Evolutionary conservation across 2,113 vertebrate genomes (phyloP).

Genomic region (Entelurus aequoreus): DNA sequence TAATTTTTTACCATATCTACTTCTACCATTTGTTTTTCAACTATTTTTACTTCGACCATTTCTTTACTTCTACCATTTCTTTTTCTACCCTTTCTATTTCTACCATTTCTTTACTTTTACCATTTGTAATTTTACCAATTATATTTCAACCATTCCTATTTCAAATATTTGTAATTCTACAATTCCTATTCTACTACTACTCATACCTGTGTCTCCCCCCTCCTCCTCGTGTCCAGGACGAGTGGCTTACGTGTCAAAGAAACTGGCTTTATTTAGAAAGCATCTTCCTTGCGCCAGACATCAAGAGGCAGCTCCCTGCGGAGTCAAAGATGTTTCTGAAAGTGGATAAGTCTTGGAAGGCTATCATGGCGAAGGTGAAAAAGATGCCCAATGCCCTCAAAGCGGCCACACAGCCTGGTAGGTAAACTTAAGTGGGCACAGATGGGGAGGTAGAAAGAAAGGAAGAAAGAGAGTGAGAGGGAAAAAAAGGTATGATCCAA

Average conservation of each 20-base stretch:
- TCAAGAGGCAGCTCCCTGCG: slow-evolving; percentile 76
- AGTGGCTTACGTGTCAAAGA: slow-evolving; percentile 80
- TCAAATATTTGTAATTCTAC: too few species aligned
- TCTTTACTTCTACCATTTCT: too few species aligned
- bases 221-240: slow-evolving; percentile 61
- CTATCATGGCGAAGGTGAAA: slow-evolving; percentile 79
- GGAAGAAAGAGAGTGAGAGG: neutral
- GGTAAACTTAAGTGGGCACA: slow-evolving; percentile 1
- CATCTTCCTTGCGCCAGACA: slow-evolving; percentile 81
- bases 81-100: too few species aligned
- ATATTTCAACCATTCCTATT: too few species aligned
- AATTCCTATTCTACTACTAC: too few species aligned
- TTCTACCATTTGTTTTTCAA: too few species aligned
- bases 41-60: too few species aligned
- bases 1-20: too few species aligned
- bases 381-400: slow-evolving; percentile 72
- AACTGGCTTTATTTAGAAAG: slow-evolving; percentile 83
- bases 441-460: neutral
- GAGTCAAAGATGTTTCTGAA: slow-evolving; percentile 84
- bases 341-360: slow-evolving; percentile 83
- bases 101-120: too few species aligned
- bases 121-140: too few species aligned
- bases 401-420: slow-evolving; percentile 75
- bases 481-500: neutral
- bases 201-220: neutral